Evolutionary conservation across 1,140 invertebrate genomes (phyloP).

Genomic region (Caenorhabditis tropicalis): DNA sequence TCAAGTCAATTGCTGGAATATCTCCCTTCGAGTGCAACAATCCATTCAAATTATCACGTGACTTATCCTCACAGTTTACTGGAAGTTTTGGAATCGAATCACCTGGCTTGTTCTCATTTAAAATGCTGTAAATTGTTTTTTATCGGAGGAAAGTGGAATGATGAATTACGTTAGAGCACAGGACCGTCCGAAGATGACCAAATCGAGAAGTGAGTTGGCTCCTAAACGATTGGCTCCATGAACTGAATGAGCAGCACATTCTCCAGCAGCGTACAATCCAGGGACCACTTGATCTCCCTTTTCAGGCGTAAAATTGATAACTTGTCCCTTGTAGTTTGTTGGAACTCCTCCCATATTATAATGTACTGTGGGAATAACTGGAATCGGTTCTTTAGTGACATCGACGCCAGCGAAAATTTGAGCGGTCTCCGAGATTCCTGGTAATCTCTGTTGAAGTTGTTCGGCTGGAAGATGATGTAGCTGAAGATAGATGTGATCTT

Average conservation of each 20-base stretch:
- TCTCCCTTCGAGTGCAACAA: slow-evolving; percentile 82
- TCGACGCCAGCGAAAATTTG: slow-evolving; percentile 98
- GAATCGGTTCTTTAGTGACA: slow-evolving; percentile 94
- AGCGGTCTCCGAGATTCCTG: slow-evolving; percentile 85
- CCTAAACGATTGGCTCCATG: slow-evolving; percentile 97
- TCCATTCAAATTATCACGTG: slow-evolving; percentile 90
- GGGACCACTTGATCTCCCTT: slow-evolving; percentile 76
- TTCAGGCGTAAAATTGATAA: slow-evolving; percentile 73
- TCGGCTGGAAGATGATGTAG: slow-evolving; percentile 93
- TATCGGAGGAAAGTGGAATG: background rate
- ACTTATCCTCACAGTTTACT: slow-evolving; percentile 88
- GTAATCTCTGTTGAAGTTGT: slow-evolving; percentile 80
- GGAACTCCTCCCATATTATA: slow-evolving; percentile 99
- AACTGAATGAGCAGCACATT: slow-evolving; percentile 82
- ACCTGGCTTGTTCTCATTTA: slow-evolving; percentile 73
- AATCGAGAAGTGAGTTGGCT: slow-evolving; percentile 94
- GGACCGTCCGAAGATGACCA: slow-evolving; percentile 74
- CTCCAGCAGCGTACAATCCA: slow-evolving; percentile 79
- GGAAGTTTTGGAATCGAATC: slow-evolving; percentile 73
- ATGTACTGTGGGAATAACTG: slow-evolving; percentile 93
- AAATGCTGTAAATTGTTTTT: slow-evolving; percentile 59
- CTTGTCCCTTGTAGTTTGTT: slow-evolving; percentile 79
- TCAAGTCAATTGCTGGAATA: slow-evolving; percentile 84
- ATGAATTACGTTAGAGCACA: slow-evolving; percentile 53
- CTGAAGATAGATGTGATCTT: slow-evolving; percentile 97